A percentile compares a stretch with the other conserved stretches of the same genome.
Evolutionary conservation across 1,140 invertebrate genomes (phyloP).

Genomic region (Drosophila nikananu): DNA sequence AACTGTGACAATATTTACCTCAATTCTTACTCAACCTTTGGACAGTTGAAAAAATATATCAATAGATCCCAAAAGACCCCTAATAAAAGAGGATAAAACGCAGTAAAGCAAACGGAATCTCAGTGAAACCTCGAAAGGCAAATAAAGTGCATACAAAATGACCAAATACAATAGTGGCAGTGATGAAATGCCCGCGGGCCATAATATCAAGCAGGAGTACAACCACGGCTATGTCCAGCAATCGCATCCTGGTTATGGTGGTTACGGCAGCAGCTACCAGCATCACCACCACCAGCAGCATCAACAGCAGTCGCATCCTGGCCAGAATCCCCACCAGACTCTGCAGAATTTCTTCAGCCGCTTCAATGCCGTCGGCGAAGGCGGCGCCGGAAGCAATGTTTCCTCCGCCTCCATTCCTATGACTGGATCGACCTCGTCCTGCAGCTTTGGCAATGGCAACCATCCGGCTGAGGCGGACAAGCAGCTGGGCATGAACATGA

Average conservation of each 20-base stretch:
- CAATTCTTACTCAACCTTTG: background rate
- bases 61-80: background rate
- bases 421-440: slow-evolving; percentile 19
- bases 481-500: slow-evolving; percentile 59
- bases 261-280: slow-evolving; percentile 30
- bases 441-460: slow-evolving; percentile 27
- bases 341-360: slow-evolving; percentile 81
- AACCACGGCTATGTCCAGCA: slow-evolving; percentile 55
- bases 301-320: slow-evolving; percentile 14
- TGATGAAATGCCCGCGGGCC: slow-evolving; percentile 44
- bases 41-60: background rate
- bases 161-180: slow-evolving; percentile 71
- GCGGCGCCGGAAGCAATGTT: slow-evolving; percentile 12
- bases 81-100: background rate
- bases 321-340: slow-evolving; percentile 67
- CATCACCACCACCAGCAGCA: slow-evolving; percentile 6
- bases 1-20: background rate
- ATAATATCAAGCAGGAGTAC: slow-evolving; percentile 74
- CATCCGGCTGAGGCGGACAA: slow-evolving; percentile 50
- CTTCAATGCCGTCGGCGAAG: slow-evolving; percentile 79
- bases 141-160: slow-evolving; percentile 45
- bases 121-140: background rate
- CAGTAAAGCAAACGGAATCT: background rate
- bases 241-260: slow-evolving; percentile 35
- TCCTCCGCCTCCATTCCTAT: slow-evolving; percentile 9